These are phyloP conservation scores for Syngnathus scovelli DNA, from an alignment of 2,113 vertebrate species.

Conservation along the genomic window DNA sequence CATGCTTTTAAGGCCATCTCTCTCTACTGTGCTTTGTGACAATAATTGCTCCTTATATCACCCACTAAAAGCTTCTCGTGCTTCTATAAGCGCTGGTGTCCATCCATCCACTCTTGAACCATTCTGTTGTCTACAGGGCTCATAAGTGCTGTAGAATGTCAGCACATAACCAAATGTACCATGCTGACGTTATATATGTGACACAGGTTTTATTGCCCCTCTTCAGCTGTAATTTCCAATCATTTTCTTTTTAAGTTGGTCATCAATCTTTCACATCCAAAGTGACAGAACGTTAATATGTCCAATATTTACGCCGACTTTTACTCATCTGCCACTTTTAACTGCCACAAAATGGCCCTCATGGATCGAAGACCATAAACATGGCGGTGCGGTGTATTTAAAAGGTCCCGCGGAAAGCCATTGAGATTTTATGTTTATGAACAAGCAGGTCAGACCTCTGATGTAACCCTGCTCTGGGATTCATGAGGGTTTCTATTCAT, in stretches of 20 bases:
- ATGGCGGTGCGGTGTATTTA: not conserved
- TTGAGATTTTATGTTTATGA: conserved; percentile 17
- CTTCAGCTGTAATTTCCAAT: not conserved
- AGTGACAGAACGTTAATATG: not conserved
- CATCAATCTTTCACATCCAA: not conserved
- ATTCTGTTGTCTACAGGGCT: not conserved
- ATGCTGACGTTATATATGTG: conserved; percentile 4
- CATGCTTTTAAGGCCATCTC: conserved; percentile 17
- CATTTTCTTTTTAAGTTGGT: not conserved
- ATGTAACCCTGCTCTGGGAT: conserved; percentile 31
- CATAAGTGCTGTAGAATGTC: conserved; percentile 4
- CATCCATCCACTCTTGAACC: conserved; percentile 3
- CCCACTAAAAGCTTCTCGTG: conserved; percentile 35
- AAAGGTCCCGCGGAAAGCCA: conserved; percentile 14
- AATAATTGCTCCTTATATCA: conserved; percentile 8
- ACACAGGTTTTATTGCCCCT: not conserved
- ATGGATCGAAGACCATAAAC: conserved; percentile 28
- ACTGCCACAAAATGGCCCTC: conserved; percentile 13
- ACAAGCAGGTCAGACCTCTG: conserved; percentile 11
- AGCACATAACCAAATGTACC: not conserved
- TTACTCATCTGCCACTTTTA: conserved; percentile 2
- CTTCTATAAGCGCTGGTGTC: conserved; percentile 7
- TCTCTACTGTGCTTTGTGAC: conserved; percentile 8
- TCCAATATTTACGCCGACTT: not conserved
- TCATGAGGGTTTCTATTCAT: conserved; percentile 43